These are phyloP conservation scores for Chloropsis hardwickii DNA, from an alignment of 2,113 vertebrate species.

Conservation along the genomic window DNA sequence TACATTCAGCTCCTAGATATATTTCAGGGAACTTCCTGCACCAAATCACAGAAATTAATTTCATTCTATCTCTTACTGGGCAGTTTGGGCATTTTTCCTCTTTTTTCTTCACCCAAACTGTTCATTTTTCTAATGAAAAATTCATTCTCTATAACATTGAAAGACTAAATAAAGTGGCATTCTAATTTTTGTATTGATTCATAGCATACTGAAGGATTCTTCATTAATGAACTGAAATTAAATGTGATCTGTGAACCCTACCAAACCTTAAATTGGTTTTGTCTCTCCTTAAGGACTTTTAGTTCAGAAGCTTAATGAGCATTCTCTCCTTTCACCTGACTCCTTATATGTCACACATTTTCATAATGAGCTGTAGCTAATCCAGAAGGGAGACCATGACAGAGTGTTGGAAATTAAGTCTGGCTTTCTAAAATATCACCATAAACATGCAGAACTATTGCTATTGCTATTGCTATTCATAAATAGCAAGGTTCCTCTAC, in stretches of 20 bases:
- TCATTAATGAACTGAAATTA: background rate
- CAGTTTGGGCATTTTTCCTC: background rate
- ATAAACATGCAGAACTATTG: background rate
- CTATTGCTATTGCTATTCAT: background rate
- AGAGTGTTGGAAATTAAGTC: background rate
- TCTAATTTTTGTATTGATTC: background rate
- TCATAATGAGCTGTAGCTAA: background rate
- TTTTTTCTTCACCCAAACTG: background rate
- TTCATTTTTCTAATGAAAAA: background rate
- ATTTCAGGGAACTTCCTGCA: background rate
- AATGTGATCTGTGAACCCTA: background rate
- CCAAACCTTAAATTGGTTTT: background rate
- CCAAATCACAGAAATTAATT: background rate
- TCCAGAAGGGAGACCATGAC: background rate
- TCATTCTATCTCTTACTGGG: background rate
- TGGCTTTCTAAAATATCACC: background rate
- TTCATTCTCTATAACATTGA: background rate
- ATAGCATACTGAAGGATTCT: background rate
- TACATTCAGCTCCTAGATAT: background rate
- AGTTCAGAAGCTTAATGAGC: background rate
- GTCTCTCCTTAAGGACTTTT: background rate
- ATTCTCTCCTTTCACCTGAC: background rate
- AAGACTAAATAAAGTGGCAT: background rate
- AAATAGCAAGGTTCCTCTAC: background rate
- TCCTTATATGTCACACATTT: background rate